phyloP scores from a whole-genome alignment of 2,797 vertebrate species.

The Neoniphon sammara region DNA sequence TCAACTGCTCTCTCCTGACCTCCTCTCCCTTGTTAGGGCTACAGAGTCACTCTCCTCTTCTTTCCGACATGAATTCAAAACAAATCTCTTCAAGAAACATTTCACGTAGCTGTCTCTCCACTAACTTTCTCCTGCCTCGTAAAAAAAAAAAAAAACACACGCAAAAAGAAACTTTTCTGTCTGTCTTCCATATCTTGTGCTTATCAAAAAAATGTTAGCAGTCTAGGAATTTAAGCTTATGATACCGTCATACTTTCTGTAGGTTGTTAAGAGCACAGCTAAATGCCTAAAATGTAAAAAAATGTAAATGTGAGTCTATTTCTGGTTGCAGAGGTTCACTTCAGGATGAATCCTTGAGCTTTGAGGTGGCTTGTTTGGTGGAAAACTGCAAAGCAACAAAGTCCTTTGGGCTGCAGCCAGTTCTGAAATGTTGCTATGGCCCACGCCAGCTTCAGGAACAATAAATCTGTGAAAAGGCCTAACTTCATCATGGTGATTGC shows the following conservation, averaged over 20 bases:
- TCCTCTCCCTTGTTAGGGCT: neutral
- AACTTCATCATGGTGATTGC: constrained; percentile 26
- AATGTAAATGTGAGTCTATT: constrained; percentile 51
- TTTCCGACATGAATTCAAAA: too few relatives aligned
- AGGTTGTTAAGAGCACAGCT: neutral
- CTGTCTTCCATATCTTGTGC: too few relatives aligned
- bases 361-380: constrained; percentile 21
- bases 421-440: constrained; percentile 53
- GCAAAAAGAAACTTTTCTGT: too few relatives aligned
- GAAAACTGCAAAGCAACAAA: constrained; percentile 48
- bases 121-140: neutral
- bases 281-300: constrained; percentile 31
- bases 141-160: neutral
- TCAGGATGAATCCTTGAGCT: constrained; percentile 29
- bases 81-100: too few relatives aligned
- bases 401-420: constrained; percentile 49
- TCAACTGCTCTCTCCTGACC: neutral
- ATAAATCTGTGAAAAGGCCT: constrained; percentile 34
- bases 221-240: neutral
- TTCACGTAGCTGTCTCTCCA: neutral
- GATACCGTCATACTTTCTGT: neutral
- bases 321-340: constrained; percentile 23
- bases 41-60: neutral
- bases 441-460: constrained; percentile 38
- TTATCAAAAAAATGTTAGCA: neutral